Base-by-base conservation (phyloP, 2,113 vertebrate species). In the Podarcis muralis region DNA sequence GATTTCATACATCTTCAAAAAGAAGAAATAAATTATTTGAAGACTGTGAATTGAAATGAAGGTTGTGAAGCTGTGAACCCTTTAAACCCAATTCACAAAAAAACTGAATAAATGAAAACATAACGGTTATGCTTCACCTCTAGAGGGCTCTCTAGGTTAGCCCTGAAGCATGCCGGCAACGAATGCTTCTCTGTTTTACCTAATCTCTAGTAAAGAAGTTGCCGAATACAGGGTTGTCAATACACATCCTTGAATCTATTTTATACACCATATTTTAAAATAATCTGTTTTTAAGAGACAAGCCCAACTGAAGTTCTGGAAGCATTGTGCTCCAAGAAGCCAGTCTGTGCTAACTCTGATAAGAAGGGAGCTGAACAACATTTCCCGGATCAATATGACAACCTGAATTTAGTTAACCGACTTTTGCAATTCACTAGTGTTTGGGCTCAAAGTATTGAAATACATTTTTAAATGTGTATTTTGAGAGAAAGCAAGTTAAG, bases 101-200 rank as follows among this genome's bases (percentile, higher is more conserved):
- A 66, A 53, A 15, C 22, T 27, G 30, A 57, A 75, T 85, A 27
- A 75, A 62, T 74, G 48, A 37, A 85, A 65, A 76, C 22, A 3
- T 35, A 13, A 53, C 27, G 40, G 11, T 37, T n/a, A 27, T 22
- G 22, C 25, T 74, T 85, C 35, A 66, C 72, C 72, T 85, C 84
- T 40, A 85, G 84, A 85, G 84, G 84, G 75, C 84, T 77, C 84
- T 77, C 72, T 65, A 83, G 35, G 35, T 23, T 35, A 65, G 27
- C 18, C 57, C 20, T 76, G 53, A 32, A 76, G 4, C 11, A 43
- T 40, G 12, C 53, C 48, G 71, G 43, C 27, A 8, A 25, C 25
- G 4, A 40, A 27, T 40, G 22, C 7, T 53, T 27, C 40, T 62
- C 18, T 9, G 23, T 59, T 5, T 40, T 30, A 62, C 20, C 9